Evolutionary conservation across 1,140 invertebrate genomes (phyloP), one percentile per base, ranked within the genome.

Genomic region (Lasioglossum baleicum): DNA sequence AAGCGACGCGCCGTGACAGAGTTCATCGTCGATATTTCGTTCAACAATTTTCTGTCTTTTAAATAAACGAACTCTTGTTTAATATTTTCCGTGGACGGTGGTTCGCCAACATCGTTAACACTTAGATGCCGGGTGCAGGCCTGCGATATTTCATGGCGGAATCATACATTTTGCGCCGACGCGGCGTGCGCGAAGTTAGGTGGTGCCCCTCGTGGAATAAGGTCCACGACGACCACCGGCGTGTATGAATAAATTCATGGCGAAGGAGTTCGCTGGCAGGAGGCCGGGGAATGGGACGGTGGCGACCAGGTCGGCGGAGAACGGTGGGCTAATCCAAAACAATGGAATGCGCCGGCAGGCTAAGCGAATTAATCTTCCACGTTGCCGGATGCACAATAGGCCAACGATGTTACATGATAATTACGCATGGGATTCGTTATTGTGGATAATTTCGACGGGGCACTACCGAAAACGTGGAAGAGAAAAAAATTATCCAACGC

Each of bases 291-390:
- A 20, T 11, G 35, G 68, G 42, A 22, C 51, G 40, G 17, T 35
- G 61, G 35, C 15, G 42, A 44, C 56, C 26, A n/a, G 31, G 48
- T 53, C 17, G 17, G 20, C 20, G 31, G 67, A 72, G 82, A 78
- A 86, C 83, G 80, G 56, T 44, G 75, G 81, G 75, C 85, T 85
- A 85, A 88, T 83, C 83, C 83, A 82, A 88, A 88, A 88, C 87
- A 88, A 87, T 88, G 87, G 81, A 85, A 88, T 83, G 83, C 83
- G 75, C 64, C 74, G 84, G 56, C 75, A 66, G 78, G 76, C 64
- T 84, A 87, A 88, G 84, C 87, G 82, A 89, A 89, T 89, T 89
- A 89, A 87, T 87, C 87, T 88, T 89, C 87, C 87, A 83, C 80
- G 69, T 86, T 82, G 82, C 72, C 75, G 63, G 64, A 84, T 85